Percentiles rank a stretch among this genome's conserved stretches.
Evolutionary conservation across 2,113 vertebrate species (phyloP).

Genomic region (Solenodon paradoxus): DNA sequence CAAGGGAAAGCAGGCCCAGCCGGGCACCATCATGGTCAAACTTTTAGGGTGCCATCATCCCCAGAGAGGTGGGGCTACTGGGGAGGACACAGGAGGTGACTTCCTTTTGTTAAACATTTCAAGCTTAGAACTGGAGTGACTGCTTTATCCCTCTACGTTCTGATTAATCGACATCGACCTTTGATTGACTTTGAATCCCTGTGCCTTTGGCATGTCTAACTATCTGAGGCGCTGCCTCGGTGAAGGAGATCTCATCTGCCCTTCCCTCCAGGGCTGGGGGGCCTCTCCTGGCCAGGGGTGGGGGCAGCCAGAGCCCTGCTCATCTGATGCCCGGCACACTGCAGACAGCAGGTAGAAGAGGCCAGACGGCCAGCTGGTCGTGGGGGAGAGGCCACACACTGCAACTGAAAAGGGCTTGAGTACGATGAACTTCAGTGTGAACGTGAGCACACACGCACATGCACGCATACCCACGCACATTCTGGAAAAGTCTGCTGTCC

Average conservation of each 20-base stretch:
- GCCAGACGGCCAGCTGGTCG: fast-evolving
- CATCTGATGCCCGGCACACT: fast-evolving
- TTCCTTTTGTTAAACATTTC: not conserved
- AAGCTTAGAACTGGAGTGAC: not conserved
- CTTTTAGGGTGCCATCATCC: not conserved
- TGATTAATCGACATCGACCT: not conserved
- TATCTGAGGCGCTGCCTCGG: not conserved
- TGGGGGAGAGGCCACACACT: no score
- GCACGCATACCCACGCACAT: no score
- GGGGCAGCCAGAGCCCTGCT: not conserved
- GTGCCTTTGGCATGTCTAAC: conserved; percentile 28
- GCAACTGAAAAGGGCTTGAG: no score
- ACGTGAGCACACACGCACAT: no score
- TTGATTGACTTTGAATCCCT: conserved; percentile 17
- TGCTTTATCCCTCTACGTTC: conserved; percentile 1
- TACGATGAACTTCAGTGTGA: no score
- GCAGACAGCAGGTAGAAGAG: fast-evolving
- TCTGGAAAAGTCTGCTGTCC: no score
- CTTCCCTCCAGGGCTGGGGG: not conserved
- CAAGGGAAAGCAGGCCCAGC: not conserved
- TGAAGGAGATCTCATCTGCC: not conserved
- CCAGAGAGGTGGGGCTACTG: not conserved
- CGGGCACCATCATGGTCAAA: fast-evolving
- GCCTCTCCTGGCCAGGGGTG: not conserved
- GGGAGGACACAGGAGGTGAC: not conserved